Conservation (phyloP, 2,888 invertebrate genomes). For the Tetanocera ferruginea region DNA sequence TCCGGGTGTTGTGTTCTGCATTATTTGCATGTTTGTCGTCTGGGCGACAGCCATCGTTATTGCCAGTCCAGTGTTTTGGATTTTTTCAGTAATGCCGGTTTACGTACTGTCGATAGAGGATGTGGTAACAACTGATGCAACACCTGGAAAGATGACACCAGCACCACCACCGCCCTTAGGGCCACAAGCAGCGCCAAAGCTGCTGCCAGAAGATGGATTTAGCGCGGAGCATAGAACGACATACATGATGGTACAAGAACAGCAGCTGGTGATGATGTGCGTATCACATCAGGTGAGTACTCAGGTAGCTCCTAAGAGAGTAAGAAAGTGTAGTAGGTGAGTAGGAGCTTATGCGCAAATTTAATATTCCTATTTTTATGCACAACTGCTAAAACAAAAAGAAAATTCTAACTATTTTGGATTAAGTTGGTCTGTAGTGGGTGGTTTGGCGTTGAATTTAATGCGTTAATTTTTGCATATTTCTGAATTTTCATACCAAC, state of each 20-base stretch:
- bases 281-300: slow-evolving; percentile 58
- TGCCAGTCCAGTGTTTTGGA: slow-evolving; percentile 69
- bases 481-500: background rate
- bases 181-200: background rate
- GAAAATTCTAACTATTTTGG: too few relatives aligned
- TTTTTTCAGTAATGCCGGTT: slow-evolving; percentile 62
- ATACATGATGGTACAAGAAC: slow-evolving; percentile 41
- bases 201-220: background rate
- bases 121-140: slow-evolving; percentile 3
- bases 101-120: slow-evolving; percentile 51
- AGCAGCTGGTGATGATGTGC: slow-evolving; percentile 59
- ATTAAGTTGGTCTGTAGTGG: too few relatives aligned
- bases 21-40: slow-evolving; percentile 60
- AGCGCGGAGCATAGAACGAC: slow-evolving; percentile 23
- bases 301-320: too few relatives aligned
- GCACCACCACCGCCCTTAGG: background rate
- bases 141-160: background rate
- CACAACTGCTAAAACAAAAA: too few relatives aligned
- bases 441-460: too few relatives aligned
- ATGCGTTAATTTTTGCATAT: background rate
- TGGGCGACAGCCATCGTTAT: slow-evolving; percentile 69
- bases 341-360: too few relatives aligned
- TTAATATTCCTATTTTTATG: too few relatives aligned
- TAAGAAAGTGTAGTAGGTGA: too few relatives aligned
- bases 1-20: slow-evolving; percentile 66